These are phyloP conservation scores for Myotis planiceps DNA, from an alignment of 2,797 vertebrate species.

Conservation along the genomic window DNA sequence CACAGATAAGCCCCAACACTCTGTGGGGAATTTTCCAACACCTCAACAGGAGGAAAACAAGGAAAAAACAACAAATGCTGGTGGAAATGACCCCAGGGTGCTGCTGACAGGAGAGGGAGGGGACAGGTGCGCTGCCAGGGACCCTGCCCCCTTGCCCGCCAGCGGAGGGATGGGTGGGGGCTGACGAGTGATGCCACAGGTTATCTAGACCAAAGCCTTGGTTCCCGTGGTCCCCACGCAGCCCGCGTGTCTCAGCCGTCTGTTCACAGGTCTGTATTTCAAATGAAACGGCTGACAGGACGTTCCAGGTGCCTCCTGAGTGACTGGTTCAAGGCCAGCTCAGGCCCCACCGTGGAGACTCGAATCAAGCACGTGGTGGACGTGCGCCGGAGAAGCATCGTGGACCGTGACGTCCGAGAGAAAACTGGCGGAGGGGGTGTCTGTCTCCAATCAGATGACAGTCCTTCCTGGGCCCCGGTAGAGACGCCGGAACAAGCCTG, in stretches of 20 bases:
- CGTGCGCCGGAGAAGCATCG: accelerated
- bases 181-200: accelerated
- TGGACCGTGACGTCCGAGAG: accelerated
- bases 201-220: not conserved
- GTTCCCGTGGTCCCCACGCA: not conserved
- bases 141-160: not conserved
- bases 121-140: not conserved
- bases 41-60: constrained; percentile 26
- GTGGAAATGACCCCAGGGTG: not conserved
- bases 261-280: not conserved
- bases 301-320: not conserved
- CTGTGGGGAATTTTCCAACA: constrained; percentile 1
- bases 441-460: not conserved
- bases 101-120: not conserved
- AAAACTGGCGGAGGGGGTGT: not conserved
- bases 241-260: not conserved
- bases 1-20: not conserved
- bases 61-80: constrained; percentile 14
- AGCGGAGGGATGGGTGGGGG: not conserved
- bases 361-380: accelerated
- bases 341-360: not conserved
- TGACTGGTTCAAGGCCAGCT: not conserved
- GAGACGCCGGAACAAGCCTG: not conserved
- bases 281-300: not conserved
- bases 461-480: not conserved